phyloP scores from a whole-genome alignment of 2,797 vertebrate genomes.

The Peromyscus nudipes region DNA sequence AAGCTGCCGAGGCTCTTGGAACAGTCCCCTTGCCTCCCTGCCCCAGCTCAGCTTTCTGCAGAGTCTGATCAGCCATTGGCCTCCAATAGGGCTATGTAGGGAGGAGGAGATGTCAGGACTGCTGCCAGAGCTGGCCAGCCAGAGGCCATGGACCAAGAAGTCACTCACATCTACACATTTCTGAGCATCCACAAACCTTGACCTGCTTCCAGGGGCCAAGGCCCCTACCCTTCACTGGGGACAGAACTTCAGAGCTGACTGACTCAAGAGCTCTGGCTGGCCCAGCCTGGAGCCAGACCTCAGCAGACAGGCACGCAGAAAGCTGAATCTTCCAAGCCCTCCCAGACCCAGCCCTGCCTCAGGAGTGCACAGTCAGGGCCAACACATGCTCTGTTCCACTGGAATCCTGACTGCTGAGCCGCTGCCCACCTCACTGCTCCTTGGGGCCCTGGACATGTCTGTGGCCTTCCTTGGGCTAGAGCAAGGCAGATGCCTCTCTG shows the following conservation, averaged over 20 bases:
- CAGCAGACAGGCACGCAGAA: conserved; percentile 34
- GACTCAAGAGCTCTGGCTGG: conserved; percentile 37
- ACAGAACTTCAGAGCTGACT: not conserved
- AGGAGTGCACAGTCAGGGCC: not conserved
- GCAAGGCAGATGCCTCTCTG: not conserved
- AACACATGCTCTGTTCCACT: rapidly evolving
- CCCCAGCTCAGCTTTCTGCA: not conserved
- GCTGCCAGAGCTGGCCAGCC: not conserved
- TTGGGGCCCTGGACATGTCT: not conserved
- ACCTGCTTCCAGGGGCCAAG: conserved; percentile 42
- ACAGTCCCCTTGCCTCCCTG: not conserved
- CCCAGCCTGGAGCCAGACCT: not conserved
- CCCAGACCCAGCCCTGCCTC: not conserved
- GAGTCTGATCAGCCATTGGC: not conserved
- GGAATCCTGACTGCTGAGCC: not conserved
- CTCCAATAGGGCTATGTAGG: not conserved
- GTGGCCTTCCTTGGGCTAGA: not conserved
- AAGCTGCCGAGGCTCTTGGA: not conserved
- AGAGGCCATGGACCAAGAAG: conserved; percentile 17
- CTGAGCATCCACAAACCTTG: conserved; percentile 33
- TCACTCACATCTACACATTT: conserved; percentile 65
- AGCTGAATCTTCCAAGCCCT: not conserved
- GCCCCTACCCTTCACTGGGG: not conserved
- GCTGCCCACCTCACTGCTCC: not conserved
- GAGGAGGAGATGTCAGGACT: not conserved